Percentiles rank a stretch among this genome's conserved stretches.
These are phyloP conservation scores for Spinus olivaceus DNA, from an alignment of 2,797 vertebrate genomes.

Conservation along the genomic window DNA sequence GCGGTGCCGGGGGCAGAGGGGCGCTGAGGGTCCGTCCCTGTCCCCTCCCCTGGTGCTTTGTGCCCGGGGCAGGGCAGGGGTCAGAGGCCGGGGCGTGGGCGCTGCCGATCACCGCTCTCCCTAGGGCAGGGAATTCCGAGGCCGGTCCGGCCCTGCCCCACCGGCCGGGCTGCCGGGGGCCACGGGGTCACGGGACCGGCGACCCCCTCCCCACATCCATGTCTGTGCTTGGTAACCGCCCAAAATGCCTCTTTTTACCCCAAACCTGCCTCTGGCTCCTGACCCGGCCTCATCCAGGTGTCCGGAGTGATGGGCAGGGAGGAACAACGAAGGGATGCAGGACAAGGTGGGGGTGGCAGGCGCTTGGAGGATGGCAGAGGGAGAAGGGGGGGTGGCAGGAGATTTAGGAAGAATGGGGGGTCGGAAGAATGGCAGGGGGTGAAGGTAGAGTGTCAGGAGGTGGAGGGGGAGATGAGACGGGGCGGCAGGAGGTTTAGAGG, in stretches of 20 bases:
- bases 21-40: rapidly evolving
- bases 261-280: background rate
- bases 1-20: rapidly evolving
- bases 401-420: background rate
- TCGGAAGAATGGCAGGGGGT: background rate
- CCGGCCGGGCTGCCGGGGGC: background rate
- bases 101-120: background rate
- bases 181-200: background rate
- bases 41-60: background rate
- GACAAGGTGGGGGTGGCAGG: background rate
- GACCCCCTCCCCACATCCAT: background rate
- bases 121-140: background rate
- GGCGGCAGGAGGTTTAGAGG: background rate
- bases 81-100: background rate
- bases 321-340: background rate
- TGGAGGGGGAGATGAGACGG: background rate
- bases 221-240: background rate
- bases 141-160: background rate
- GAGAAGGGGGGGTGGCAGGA: background rate
- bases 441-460: background rate
- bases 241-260: background rate
- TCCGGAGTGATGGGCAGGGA: background rate
- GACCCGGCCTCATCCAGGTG: background rate
- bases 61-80: background rate
- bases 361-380: background rate